Percentiles rank a stretch among this genome's conserved stretches.
Conservation (phyloP, 1,140 invertebrate genomes). For the Drosophila sp. region DNA sequence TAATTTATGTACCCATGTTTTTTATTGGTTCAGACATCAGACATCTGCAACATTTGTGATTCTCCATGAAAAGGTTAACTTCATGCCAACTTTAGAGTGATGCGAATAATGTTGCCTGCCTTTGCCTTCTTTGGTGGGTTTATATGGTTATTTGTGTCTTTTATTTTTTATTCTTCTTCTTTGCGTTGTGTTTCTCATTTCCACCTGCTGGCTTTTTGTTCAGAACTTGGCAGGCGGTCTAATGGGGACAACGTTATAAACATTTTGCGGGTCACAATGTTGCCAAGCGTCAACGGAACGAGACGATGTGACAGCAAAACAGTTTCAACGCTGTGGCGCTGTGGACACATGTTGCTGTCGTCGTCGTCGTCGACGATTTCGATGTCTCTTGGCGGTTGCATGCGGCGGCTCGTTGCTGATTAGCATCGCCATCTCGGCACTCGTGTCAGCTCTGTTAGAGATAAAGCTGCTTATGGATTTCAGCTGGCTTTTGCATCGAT, state of each 20-base stretch:
- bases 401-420: slow-evolving; percentile 60
- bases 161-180: neutral
- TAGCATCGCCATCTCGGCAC: slow-evolving; percentile 69
- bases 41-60: slow-evolving; percentile 10
- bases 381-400: slow-evolving; percentile 37
- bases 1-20: slow-evolving; percentile 4
- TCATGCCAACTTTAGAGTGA: slow-evolving; percentile 10
- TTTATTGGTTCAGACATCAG: slow-evolving; percentile 11
- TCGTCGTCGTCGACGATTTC: slow-evolving; percentile 16
- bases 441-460: slow-evolving; percentile 58
- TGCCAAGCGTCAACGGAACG: slow-evolving; percentile 37
- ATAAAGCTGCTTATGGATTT: slow-evolving; percentile 42
- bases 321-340: slow-evolving; percentile 32
- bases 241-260: slow-evolving; percentile 26
- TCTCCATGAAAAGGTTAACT: slow-evolving; percentile 13
- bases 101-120: slow-evolving; percentile 16
- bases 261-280: slow-evolving; percentile 55
- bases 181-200: slow-evolving; percentile 7
- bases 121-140: slow-evolving; percentile 15
- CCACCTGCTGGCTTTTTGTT: slow-evolving; percentile 25
- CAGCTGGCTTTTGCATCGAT: slow-evolving; percentile 20
- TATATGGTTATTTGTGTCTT: neutral
- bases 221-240: slow-evolving; percentile 18
- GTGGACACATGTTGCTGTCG: slow-evolving; percentile 58
- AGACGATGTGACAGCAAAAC: slow-evolving; percentile 38